Evolutionary conservation across 2,797 vertebrate genomes (phyloP).

Genomic region (Trematomus bernacchii): DNA sequence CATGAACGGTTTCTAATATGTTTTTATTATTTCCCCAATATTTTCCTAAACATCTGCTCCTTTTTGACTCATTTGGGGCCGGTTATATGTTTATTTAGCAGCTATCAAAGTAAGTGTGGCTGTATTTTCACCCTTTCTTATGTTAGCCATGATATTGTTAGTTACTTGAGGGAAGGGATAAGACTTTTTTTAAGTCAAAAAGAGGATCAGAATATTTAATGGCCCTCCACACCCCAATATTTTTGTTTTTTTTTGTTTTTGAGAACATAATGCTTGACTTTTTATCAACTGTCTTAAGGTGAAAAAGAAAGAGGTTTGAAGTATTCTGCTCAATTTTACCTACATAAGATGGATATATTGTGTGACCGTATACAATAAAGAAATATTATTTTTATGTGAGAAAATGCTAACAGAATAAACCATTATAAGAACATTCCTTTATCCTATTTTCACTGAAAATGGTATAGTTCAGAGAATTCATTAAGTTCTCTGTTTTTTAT

Average conservation of each 20-base stretch:
- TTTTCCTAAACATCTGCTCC: not conserved
- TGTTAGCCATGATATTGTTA: not conserved
- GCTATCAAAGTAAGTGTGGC: not conserved
- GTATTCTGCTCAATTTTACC: not conserved
- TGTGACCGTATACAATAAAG: not conserved
- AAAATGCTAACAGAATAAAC: not conserved
- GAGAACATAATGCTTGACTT: not conserved
- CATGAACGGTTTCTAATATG: not conserved
- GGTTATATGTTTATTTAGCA: not conserved
- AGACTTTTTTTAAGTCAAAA: not conserved
- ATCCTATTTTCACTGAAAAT: conserved; percentile 1
- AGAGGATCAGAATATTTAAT: not conserved
- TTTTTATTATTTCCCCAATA: not conserved
- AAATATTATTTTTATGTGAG: not conserved
- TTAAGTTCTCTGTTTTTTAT: conserved; percentile 70
- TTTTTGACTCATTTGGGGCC: not conserved
- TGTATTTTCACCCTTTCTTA: not conserved
- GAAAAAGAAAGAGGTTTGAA: not conserved
- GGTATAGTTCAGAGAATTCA: conserved; percentile 52
- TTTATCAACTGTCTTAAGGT: not conserved
- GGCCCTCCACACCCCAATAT: not conserved
- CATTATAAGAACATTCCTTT: not conserved
- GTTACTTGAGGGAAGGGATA: not conserved
- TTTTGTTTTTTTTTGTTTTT: not conserved
- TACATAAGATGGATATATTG: not conserved